Conservation (phyloP, 2,888 invertebrate genomes). For the Oithona nana region DNA sequence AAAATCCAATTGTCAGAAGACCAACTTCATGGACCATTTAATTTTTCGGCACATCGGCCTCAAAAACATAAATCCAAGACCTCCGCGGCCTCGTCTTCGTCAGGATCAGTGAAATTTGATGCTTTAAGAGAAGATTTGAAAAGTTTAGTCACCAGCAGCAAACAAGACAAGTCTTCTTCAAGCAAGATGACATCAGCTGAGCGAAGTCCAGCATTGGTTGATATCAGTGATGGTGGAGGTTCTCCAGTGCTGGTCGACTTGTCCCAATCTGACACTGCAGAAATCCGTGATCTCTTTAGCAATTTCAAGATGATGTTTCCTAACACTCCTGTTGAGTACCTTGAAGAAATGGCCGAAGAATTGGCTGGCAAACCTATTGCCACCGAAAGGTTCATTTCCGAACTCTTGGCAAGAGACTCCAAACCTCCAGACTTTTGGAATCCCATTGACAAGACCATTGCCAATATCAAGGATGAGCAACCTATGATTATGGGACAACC, state of each 20-base stretch:
- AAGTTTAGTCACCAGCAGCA: neutral
- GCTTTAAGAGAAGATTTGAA: neutral
- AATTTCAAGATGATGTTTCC: neutral
- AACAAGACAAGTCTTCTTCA: neutral
- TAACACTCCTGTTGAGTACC: neutral
- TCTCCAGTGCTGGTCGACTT: neutral
- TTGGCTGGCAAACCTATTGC: slow-evolving; percentile 7
- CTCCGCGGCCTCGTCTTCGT: neutral
- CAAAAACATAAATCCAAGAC: neutral
- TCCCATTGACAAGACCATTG: neutral
- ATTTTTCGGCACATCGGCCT: neutral
- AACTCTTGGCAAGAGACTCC: neutral
- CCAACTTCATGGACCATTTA: slow-evolving; percentile 6
- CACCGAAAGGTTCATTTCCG: neutral
- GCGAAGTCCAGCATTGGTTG: neutral
- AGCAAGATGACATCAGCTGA: neutral
- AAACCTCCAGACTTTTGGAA: neutral
- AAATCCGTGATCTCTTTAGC: neutral
- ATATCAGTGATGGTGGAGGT: neutral
- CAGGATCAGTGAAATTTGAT: neutral
- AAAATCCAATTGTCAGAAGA: slow-evolving; percentile 8
- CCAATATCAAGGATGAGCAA: neutral
- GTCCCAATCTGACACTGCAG: neutral
- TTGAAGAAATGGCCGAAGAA: slow-evolving; percentile 2
- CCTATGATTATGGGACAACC: neutral